Percentiles rank a stretch among this genome's conserved stretches.
Evolutionary conservation across 2,797 vertebrate species (phyloP).

Genomic region (Tamandua tetradactyla): DNA sequence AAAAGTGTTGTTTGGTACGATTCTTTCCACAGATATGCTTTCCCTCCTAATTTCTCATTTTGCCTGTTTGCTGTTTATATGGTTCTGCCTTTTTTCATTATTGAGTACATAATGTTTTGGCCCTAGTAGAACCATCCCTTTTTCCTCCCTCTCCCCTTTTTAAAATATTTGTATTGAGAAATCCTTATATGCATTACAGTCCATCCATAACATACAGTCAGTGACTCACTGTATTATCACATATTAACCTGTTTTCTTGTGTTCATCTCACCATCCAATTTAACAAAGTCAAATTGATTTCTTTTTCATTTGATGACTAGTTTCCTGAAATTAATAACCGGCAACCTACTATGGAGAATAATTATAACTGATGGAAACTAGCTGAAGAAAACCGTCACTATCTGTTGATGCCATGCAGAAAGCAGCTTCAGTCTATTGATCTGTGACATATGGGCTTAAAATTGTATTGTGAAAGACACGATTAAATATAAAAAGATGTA

Average conservation of each 20-base stretch:
- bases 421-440: constrained; percentile 27
- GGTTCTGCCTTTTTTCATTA: neutral
- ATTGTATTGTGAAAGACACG: neutral
- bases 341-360: constrained; percentile 50
- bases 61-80: constrained; percentile 17
- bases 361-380: constrained; percentile 51
- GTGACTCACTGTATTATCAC: too few relatives aligned
- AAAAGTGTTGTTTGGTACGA: neutral
- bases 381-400: constrained; percentile 31
- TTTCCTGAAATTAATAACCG: constrained; percentile 61
- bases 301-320: constrained; percentile 55
- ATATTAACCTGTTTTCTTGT: constrained; percentile 54
- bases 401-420: constrained; percentile 25
- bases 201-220: too few relatives aligned
- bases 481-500: constrained; percentile 35
- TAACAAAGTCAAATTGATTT: constrained; percentile 57
- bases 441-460: constrained; percentile 38
- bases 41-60: neutral
- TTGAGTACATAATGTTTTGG: neutral
- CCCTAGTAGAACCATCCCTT: neutral
- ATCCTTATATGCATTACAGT: too few relatives aligned
- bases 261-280: constrained; percentile 52
- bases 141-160: neutral
- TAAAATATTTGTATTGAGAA: too few relatives aligned
- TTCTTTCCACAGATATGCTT: neutral